A percentile compares a stretch with the other conserved stretches of the same genome.
Conservation (phyloP, 2,113 vertebrate species). For the Rhinoptilus africanus region DNA sequence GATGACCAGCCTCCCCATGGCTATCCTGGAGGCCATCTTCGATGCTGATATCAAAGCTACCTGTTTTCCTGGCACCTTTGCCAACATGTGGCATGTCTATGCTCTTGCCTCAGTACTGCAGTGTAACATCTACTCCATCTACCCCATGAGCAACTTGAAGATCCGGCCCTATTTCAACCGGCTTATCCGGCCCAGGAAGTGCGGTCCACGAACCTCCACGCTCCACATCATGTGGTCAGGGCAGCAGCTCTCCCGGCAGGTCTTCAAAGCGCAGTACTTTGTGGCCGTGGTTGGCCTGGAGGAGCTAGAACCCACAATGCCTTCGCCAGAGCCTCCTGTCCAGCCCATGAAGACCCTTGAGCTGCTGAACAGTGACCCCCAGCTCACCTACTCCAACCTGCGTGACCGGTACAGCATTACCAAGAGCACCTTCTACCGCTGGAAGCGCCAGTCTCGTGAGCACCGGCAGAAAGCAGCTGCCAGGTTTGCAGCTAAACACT, state of each 20-base stretch:
- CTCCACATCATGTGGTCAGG: slow-evolving; percentile 97
- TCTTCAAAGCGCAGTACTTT: slow-evolving; percentile 88
- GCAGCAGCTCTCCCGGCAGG: slow-evolving; percentile 76
- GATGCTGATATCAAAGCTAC: slow-evolving; percentile 94
- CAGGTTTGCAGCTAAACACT: slow-evolving; percentile 92
- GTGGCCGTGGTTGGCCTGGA: slow-evolving; percentile 84
- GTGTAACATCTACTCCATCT: slow-evolving; percentile 93
- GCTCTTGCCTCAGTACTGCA: slow-evolving; percentile 88
- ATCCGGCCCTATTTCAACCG: slow-evolving; percentile 94
- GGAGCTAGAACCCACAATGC: slow-evolving; percentile 68
- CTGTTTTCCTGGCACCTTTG: slow-evolving; percentile 90
- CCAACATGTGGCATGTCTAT: slow-evolving; percentile 96
- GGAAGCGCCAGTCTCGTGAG: slow-evolving; percentile 90
- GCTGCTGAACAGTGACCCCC: slow-evolving; percentile 74
- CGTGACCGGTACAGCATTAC: slow-evolving; percentile 88
- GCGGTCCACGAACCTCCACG: slow-evolving; percentile 68
- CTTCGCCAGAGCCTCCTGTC: slow-evolving; percentile 32
- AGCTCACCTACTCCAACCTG: slow-evolving; percentile 84
- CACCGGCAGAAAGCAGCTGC: slow-evolving; percentile 86
- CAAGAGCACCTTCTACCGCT: slow-evolving; percentile 94
- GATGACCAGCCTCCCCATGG: slow-evolving; percentile 85
- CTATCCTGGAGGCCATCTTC: slow-evolving; percentile 92
- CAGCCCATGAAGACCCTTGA: slow-evolving; percentile 76
- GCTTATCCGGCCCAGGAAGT: slow-evolving; percentile 85
- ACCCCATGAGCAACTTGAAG: slow-evolving; percentile 94